These are phyloP conservation scores for Tragelaphus imberbis DNA, from an alignment of 2,113 vertebrate species.

Conservation along the genomic window DNA sequence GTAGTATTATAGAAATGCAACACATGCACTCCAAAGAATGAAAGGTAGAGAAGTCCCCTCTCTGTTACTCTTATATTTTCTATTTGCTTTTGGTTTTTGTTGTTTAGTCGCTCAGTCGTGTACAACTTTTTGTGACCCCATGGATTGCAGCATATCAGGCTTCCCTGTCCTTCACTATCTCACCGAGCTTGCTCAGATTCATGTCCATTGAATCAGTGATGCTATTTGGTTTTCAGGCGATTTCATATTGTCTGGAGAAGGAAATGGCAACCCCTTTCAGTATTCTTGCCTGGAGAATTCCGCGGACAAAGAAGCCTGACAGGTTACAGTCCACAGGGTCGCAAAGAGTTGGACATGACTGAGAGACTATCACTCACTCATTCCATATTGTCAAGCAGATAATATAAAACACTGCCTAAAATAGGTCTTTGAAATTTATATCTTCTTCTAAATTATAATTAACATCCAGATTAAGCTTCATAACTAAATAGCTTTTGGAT, in stretches of 20 bases:
- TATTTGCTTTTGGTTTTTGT: background rate
- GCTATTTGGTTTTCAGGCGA: background rate
- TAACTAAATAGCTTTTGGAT: background rate
- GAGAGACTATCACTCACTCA: background rate
- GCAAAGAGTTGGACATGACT: background rate
- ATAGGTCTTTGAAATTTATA: background rate
- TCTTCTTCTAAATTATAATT: background rate
- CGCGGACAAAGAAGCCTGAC: background rate
- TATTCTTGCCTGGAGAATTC: background rate
- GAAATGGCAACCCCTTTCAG: background rate
- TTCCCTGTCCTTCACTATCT: background rate
- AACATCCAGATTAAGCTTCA: background rate
- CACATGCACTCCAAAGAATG: background rate
- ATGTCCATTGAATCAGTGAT: background rate
- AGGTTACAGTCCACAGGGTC: background rate
- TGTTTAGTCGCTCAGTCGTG: background rate
- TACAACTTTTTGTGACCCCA: background rate
- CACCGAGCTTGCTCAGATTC: background rate
- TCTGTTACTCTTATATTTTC: background rate
- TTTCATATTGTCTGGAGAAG: background rate
- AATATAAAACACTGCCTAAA: background rate
- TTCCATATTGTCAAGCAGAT: background rate
- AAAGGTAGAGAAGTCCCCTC: background rate
- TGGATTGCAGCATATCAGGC: background rate
- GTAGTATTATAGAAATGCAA: background rate